These are phyloP conservation scores for Cephus spinipes DNA, from an alignment of 2,888 invertebrate genomes.

Conservation along the genomic window DNA sequence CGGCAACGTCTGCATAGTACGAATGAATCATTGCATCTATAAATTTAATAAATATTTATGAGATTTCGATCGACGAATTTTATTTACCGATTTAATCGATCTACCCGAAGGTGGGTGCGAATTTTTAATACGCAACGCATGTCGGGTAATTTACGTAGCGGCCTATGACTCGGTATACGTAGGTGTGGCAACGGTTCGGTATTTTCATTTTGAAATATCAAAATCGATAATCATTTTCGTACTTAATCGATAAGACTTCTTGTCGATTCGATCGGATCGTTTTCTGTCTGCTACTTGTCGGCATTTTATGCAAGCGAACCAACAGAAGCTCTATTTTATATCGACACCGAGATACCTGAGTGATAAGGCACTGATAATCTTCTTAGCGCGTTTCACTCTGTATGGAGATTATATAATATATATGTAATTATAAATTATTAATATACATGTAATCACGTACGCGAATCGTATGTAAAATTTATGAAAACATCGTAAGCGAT, in stretches of 20 bases:
- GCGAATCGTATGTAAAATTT: too few species aligned
- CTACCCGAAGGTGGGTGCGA: background rate
- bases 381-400: background rate
- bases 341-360: slow-evolving; percentile 35
- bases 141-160: background rate
- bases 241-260: slow-evolving; percentile 6
- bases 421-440: background rate
- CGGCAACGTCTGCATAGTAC: background rate
- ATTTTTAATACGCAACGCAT: background rate
- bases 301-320: background rate
- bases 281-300: background rate
- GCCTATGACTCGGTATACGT: background rate
- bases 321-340: slow-evolving; percentile 13
- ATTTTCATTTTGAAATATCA: background rate
- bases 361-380: slow-evolving; percentile 27
- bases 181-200: background rate
- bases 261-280: slow-evolving; percentile 5
- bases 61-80: background rate
- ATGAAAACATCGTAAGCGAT: background rate
- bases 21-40: background rate
- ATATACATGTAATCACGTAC: background rate
- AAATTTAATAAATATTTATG: background rate
- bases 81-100: background rate
- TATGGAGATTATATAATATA: background rate
- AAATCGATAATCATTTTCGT: slow-evolving; percentile 17